Evolutionary conservation across 2,888 invertebrate species (phyloP).

Genomic region (Apantesis nais): DNA sequence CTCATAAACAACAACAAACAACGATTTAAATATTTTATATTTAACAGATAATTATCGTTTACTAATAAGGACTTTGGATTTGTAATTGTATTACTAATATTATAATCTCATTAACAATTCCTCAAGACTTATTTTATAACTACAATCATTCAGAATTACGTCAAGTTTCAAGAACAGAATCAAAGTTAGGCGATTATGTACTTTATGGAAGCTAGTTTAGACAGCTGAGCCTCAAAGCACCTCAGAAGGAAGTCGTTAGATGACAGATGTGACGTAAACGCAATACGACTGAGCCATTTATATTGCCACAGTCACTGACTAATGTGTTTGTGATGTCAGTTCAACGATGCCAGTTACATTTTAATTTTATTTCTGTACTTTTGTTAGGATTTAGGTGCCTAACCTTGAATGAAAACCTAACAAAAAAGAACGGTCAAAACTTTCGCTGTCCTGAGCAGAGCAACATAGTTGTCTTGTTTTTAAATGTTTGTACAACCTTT

Average conservation of each 20-base stretch:
- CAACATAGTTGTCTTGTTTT: no score
- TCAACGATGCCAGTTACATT: conserved; percentile 5
- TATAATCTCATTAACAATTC: neutral
- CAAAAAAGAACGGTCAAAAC: no score
- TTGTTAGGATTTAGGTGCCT: neutral
- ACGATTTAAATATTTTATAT: no score
- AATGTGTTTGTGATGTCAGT: conserved; percentile 31
- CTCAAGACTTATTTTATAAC: neutral
- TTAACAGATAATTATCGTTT: no score
- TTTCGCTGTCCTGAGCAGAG: no score
- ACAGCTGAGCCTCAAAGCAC: conserved; percentile 29
- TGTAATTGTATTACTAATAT: no score
- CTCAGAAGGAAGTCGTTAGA: conserved; percentile 35
- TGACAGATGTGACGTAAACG: conserved; percentile 42
- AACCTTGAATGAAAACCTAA: neutral
- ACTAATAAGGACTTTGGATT: no score
- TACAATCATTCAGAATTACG: neutral
- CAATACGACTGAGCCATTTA: conserved; percentile 40
- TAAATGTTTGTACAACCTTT: no score
- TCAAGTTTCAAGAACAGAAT: conserved; percentile 15
- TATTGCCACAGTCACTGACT: conserved; percentile 34
- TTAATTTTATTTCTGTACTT: neutral
- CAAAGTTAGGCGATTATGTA: conserved; percentile 41
- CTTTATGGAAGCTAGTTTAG: conserved; percentile 37
- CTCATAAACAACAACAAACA: no score